A percentile compares a stretch with the other conserved stretches of the same genome.
Conservation (phyloP, 2,113 vertebrate genomes). For the Podarcis raffonei region DNA sequence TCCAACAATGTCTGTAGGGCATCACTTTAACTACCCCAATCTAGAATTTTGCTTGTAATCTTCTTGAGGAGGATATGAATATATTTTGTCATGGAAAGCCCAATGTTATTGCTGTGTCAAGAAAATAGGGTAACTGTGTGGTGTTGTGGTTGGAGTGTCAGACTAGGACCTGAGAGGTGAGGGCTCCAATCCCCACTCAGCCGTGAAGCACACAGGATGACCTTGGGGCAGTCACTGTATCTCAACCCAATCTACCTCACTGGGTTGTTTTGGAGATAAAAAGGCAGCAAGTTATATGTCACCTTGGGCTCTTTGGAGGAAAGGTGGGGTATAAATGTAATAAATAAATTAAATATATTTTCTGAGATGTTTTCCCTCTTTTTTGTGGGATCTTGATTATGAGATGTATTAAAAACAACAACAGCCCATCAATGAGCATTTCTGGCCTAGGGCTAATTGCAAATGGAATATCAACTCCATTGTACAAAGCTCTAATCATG, state of each 20-base stretch:
- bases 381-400: conserved; percentile 23
- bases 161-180: no score
- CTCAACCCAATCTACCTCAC: no score
- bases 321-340: no score
- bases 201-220: no score
- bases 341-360: not conserved
- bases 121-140: no score
- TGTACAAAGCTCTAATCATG: rapidly evolving
- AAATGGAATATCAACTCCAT: not conserved
- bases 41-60: not conserved
- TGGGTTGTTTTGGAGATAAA: no score
- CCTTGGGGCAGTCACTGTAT: no score
- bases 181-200: no score
- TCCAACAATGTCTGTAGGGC: no score
- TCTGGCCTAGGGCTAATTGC: not conserved
- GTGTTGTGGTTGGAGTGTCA: no score
- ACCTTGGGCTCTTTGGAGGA: no score
- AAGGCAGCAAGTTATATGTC: no score
- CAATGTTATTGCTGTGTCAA: not conserved
- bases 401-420: not conserved
- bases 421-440: not conserved
- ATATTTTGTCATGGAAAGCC: not conserved
- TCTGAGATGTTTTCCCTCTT: conserved; percentile 38
- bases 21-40: not conserved
- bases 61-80: not conserved